These are phyloP conservation scores for Phalangium opilio DNA, from an alignment of 2,888 invertebrate genomes.

Conservation along the genomic window DNA sequence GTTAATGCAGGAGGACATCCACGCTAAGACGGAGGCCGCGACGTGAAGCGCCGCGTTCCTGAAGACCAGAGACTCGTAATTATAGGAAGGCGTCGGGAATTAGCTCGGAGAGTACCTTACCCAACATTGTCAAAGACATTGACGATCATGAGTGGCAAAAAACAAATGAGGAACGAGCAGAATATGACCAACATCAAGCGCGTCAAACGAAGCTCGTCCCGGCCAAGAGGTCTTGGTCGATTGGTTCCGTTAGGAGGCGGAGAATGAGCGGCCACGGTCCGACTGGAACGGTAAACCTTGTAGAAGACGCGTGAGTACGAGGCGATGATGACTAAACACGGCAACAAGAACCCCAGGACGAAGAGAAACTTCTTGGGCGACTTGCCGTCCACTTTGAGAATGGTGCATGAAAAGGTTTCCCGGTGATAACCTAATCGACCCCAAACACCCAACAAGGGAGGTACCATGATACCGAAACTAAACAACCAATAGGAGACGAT, in stretches of 20 bases:
- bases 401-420: conserved; percentile 74
- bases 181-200: conserved; percentile 76
- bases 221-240: conserved; percentile 17
- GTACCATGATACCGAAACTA: conserved; percentile 73
- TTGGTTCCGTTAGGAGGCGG: conserved; percentile 6
- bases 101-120: background rate
- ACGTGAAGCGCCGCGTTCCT: conserved; percentile 54
- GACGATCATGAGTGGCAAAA: conserved; percentile 71
- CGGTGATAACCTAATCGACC: conserved; percentile 64
- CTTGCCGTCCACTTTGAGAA: conserved; percentile 54
- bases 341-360: conserved; percentile 63
- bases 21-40: conserved; percentile 66
- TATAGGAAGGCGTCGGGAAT: background rate
- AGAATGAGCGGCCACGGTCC: background rate
- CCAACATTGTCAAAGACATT: conserved; percentile 46
- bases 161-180: conserved; percentile 66
- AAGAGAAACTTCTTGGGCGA: conserved; percentile 65
- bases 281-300: conserved; percentile 4
- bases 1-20: conserved; percentile 79
- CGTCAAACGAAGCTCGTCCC: conserved; percentile 59
- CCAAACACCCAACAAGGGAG: conserved; percentile 69
- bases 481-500: conserved; percentile 73
- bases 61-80: background rate
- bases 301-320: conserved; percentile 42
- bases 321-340: conserved; percentile 65